Percentiles rank a stretch among this genome's conserved stretches.
Conservation (phyloP, 2,888 invertebrate genomes). For the Parnassius mnemosyne region DNA sequence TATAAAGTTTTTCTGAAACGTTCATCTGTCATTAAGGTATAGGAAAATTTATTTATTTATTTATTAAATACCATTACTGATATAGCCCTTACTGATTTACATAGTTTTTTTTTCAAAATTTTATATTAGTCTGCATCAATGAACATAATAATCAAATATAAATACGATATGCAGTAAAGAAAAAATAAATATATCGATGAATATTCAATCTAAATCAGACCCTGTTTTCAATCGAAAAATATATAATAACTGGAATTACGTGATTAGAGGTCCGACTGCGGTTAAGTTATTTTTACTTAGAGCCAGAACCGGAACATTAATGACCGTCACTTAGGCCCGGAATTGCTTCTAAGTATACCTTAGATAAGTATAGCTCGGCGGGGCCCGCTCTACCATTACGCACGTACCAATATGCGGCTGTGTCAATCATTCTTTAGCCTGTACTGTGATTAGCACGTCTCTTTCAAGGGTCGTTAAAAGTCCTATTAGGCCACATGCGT, state of each 20-base stretch:
- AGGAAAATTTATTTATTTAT: too few relatives aligned
- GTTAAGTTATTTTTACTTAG: conserved; percentile 61
- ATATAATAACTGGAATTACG: conserved; percentile 65
- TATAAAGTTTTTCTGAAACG: too few relatives aligned
- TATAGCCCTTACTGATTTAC: too few relatives aligned
- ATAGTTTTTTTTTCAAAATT: too few relatives aligned
- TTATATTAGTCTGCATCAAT: too few relatives aligned
- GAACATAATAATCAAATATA: not conserved
- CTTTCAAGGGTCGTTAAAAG: not conserved
- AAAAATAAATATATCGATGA: not conserved
- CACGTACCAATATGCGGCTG: conserved; percentile 35
- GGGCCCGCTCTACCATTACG: conserved; percentile 32
- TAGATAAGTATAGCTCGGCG: conserved; percentile 45
- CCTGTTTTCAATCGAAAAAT: conserved; percentile 56
- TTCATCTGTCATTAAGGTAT: too few relatives aligned
- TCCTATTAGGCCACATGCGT: too few relatives aligned
- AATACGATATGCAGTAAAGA: too few relatives aligned
- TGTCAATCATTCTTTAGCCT: conserved; percentile 23
- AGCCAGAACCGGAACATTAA: conserved; percentile 45
- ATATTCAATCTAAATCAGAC: conserved; percentile 34
- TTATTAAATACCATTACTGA: too few relatives aligned
- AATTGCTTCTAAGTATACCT: conserved; percentile 58
- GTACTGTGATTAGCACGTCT: conserved; percentile 9
- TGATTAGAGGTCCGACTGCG: conserved; percentile 51
- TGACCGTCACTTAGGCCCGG: conserved; percentile 50